Evolutionary conservation across 2,113 vertebrate species (phyloP), one percentile per base, ranked within the genome.

Genomic region (Gopherus flavomarginatus): DNA sequence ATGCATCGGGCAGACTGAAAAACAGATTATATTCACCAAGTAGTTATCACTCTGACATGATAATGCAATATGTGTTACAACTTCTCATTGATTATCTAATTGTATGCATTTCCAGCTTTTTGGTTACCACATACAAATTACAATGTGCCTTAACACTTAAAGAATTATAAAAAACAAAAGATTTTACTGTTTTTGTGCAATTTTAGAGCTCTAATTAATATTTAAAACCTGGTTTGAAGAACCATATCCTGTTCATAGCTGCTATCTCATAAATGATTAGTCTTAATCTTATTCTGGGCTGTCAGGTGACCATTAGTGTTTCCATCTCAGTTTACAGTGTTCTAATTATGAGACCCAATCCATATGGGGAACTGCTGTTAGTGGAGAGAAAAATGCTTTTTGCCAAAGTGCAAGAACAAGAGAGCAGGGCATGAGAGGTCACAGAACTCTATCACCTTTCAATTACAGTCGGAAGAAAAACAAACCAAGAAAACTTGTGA

Each of bases 391-490:
- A 77, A 77, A 97, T 80, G 65, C 31, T 90, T 96, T 97, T 96
- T 84, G 89, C 54, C 35, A 27, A 14, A 97, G 85, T 86, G 87
- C 72, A 75, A 94, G 78, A 57, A 85, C 47, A 91, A 85, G 78
- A 65, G 2, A 96, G 85, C 0, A 1, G 78, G 53, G 78, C 83
- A 81, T 75, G 93, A 93, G 84, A 97, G 90, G 84, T 93, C 92
- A 96, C 54, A 91, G 47, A 12, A 92, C n/a, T 97, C 97, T 93
- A 92, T 96, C 90, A 96, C 83, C 88, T 95, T 89, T 94, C 77
- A 89, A 6, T 53, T 31, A 93, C 49, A 65, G 24, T 85, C 92
- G 96, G 79, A 92, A 98, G 97, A 72, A 72, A 72, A 72, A 38
- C 4, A 38, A n/a, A 69, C 17, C 96, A 97, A 95, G 95, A 93